Conservation (phyloP, 1,140 invertebrate genomes). For the Bombus soroeensis region DNA sequence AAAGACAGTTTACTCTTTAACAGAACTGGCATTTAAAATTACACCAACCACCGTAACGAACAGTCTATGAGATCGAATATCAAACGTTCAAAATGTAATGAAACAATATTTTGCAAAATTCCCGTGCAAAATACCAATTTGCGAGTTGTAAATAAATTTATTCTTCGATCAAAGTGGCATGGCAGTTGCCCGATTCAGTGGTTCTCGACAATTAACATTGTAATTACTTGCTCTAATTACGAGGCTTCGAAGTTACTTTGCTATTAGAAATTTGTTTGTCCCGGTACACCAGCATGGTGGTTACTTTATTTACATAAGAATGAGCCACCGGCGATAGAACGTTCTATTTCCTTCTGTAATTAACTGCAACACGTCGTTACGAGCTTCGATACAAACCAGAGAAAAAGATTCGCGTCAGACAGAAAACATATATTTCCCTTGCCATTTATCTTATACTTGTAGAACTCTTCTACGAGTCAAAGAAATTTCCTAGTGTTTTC, state of each 20-base stretch:
- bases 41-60: too few relatives aligned
- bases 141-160: background rate
- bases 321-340: too few relatives aligned
- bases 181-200: too few relatives aligned
- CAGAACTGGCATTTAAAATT: too few relatives aligned
- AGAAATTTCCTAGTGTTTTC: background rate
- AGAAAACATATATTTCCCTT: too few relatives aligned
- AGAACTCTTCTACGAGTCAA: background rate
- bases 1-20: too few relatives aligned
- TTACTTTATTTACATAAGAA: slow-evolving; percentile 30
- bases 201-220: background rate
- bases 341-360: background rate
- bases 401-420: background rate
- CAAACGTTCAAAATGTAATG: too few relatives aligned
- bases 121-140: background rate
- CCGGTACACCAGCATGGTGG: background rate
- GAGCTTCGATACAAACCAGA: background rate
- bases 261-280: background rate
- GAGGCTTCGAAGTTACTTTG: background rate
- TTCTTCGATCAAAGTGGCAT: background rate
- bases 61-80: too few relatives aligned
- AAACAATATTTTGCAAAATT: too few relatives aligned
- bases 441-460: too few relatives aligned
- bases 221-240: background rate
- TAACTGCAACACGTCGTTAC: background rate